Evolutionary conservation across 2,888 invertebrate species (phyloP).

Genomic region (Archips xylosteana): DNA sequence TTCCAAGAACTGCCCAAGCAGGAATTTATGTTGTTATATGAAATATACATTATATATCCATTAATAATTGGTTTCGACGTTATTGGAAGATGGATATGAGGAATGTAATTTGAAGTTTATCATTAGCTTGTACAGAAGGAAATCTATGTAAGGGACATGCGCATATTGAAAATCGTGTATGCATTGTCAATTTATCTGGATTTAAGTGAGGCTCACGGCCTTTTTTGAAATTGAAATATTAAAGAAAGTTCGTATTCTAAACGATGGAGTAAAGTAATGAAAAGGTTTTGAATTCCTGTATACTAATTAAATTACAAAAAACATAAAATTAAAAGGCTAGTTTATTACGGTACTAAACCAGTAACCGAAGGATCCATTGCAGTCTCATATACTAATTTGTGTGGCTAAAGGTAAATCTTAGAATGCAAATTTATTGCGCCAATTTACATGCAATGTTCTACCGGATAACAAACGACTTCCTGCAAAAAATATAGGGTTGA

Average conservation of each 20-base stretch:
- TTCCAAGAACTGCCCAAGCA: neutral
- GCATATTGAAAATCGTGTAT: neutral
- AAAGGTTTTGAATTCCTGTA: neutral
- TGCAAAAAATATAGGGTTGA: slow-evolving; percentile 12
- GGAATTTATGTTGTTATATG: slow-evolving; percentile 1
- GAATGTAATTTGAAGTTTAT: neutral
- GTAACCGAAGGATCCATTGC: neutral
- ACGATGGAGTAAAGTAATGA: no score
- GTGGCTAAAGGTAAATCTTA: slow-evolving; percentile 6
- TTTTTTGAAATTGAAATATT: no score
- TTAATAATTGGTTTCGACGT: neutral
- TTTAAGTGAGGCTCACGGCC: no score
- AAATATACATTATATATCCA: neutral
- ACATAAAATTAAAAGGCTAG: neutral
- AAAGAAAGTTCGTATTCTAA: no score
- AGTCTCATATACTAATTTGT: neutral
- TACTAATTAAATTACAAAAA: neutral
- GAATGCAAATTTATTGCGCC: slow-evolving; percentile 16
- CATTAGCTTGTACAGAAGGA: neutral
- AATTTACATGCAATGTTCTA: slow-evolving; percentile 21
- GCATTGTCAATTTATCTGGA: no score
- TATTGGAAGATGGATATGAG: neutral
- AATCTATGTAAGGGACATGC: neutral
- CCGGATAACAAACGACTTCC: slow-evolving; percentile 18
- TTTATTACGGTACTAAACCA: neutral